These are phyloP conservation scores for Erythrolamprus reginae DNA, from an alignment of 2,113 vertebrate species.

Conservation along the genomic window DNA sequence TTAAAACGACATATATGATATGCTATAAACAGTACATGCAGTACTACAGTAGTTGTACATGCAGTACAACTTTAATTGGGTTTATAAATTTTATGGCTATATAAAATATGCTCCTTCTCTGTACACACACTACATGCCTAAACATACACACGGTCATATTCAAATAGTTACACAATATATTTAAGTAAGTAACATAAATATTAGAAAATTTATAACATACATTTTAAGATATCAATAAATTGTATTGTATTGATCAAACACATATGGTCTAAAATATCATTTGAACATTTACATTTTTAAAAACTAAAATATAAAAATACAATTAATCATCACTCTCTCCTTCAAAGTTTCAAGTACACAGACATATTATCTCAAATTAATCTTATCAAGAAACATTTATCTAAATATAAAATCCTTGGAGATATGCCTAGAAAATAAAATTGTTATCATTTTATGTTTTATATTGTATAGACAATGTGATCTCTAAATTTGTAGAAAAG, in stretches of 20 bases:
- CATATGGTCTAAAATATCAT: not conserved
- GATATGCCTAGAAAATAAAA: slow-evolving; percentile 3
- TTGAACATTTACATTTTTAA: not conserved
- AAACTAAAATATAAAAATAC: not conserved
- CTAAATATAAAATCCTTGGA: slow-evolving; percentile 34
- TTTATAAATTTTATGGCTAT: no score
- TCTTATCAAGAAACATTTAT: slow-evolving; percentile 24
- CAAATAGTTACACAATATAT: not conserved
- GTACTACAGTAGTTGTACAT: no score
- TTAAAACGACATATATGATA: no score
- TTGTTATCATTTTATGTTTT: slow-evolving; percentile 3
- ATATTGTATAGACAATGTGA: slow-evolving; percentile 10
- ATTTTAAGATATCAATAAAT: not conserved
- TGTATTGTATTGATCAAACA: not conserved
- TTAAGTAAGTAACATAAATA: not conserved
- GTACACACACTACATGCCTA: no score
- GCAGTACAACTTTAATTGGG: no score
- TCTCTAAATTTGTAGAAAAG: not conserved
- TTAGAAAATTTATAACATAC: not conserved
- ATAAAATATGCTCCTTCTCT: no score
- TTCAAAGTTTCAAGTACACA: not conserved
- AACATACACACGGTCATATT: not conserved
- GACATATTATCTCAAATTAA: not conserved
- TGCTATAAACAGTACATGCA: no score
- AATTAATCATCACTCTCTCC: not conserved